Conservation (phyloP, 2,888 invertebrate species). For the Dryocosmus kuriphilus region DNA sequence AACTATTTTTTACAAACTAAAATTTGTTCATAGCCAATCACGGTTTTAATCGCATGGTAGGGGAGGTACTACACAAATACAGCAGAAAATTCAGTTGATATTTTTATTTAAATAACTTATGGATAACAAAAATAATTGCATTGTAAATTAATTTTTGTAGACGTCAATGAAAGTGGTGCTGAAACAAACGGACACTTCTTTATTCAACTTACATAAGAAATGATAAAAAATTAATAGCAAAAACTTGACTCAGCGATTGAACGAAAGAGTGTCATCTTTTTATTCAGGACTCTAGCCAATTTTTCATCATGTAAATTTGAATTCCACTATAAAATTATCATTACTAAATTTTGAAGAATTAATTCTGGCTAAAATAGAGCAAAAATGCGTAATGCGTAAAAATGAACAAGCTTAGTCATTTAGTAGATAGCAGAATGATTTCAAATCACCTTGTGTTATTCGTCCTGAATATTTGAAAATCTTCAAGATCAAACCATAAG, state of each 20-base stretch:
- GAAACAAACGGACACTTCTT: slow-evolving; percentile 37
- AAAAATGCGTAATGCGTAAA: no score
- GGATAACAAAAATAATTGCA: slow-evolving; percentile 3
- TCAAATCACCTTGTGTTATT: slow-evolving; percentile 7
- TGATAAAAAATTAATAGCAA: slow-evolving; percentile 19
- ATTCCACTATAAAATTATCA: neutral
- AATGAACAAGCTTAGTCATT: no score
- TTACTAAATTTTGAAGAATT: no score
- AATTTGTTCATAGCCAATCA: no score
- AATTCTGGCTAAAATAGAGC: no score
- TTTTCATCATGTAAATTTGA: slow-evolving; percentile 66
- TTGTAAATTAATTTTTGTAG: slow-evolving; percentile 11
- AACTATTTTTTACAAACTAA: no score
- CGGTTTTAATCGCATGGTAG: neutral
- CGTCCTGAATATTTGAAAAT: neutral
- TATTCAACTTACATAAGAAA: neutral
- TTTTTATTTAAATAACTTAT: slow-evolving; percentile 4
- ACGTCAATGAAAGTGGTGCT: slow-evolving; percentile 15
- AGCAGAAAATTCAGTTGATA: neutral
- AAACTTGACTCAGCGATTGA: slow-evolving; percentile 51
- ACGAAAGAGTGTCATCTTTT: slow-evolving; percentile 70
- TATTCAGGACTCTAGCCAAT: slow-evolving; percentile 76
- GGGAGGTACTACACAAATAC: neutral
- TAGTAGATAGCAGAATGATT: neutral
- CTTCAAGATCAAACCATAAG: neutral